These are phyloP conservation scores for Hydrolagus colliei DNA, from an alignment of 2,797 vertebrate genomes.

Conservation along the genomic window DNA sequence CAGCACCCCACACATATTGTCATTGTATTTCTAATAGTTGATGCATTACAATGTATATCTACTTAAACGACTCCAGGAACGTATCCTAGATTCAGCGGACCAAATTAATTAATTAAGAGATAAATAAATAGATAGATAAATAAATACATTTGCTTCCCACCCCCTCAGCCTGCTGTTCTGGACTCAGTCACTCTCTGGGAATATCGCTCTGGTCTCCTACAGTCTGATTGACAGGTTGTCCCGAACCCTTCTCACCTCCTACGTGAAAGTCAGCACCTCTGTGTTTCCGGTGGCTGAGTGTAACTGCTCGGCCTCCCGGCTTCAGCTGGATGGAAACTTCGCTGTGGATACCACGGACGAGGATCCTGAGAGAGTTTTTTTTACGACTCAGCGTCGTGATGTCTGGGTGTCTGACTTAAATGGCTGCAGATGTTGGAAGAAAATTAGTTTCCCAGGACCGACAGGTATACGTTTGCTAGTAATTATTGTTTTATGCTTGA, in stretches of 20 bases:
- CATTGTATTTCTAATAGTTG: constrained; percentile 38
- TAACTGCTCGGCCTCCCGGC: constrained; percentile 12
- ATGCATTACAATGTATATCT: no score
- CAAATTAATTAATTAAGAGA: background rate
- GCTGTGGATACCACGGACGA: constrained; percentile 2
- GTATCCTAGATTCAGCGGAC: background rate
- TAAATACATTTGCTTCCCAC: background rate
- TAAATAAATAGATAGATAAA: no score
- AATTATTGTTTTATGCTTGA: background rate
- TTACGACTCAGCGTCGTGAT: constrained; percentile 20
- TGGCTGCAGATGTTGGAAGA: constrained; percentile 2
- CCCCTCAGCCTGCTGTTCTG: constrained; percentile 24
- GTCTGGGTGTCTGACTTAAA: constrained; percentile 31
- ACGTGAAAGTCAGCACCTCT: background rate
- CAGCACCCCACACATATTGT: constrained; percentile 21
- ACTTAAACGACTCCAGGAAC: background rate
- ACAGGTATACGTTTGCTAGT: background rate
- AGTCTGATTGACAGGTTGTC: constrained; percentile 21
- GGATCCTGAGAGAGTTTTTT: constrained; percentile 6
- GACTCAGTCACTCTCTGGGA: background rate
- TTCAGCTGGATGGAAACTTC: background rate
- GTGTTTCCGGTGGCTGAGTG: constrained; percentile 5
- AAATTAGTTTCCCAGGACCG: constrained; percentile 29
- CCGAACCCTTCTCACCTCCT: background rate
- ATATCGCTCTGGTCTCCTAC: background rate